A percentile compares a stretch with the other conserved stretches of the same genome.
phyloP scores from a whole-genome alignment of 2,113 vertebrate species.

The Serilophus lunatus region DNA sequence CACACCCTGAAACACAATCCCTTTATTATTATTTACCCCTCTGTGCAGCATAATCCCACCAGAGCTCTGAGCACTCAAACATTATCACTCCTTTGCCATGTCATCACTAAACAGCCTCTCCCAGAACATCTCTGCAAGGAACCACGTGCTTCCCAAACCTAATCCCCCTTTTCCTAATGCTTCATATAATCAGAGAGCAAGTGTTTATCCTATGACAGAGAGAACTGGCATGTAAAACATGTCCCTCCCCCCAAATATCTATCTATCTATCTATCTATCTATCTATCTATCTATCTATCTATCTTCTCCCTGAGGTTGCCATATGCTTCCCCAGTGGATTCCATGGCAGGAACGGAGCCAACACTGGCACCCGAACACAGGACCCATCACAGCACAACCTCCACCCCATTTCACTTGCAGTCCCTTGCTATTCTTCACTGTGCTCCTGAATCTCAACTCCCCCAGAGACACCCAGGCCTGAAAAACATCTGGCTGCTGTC shows the following conservation, averaged over 20 bases:
- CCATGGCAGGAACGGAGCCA: not conserved
- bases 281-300: not conserved
- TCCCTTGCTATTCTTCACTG: not conserved
- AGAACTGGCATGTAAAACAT: conserved; percentile 32
- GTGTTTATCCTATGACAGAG: conserved; percentile 47
- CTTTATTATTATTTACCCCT: not conserved
- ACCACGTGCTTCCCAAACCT: not conserved
- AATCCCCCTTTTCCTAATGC: not conserved
- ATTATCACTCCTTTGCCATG: not conserved
- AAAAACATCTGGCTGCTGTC: not conserved
- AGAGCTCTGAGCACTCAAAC: not conserved
- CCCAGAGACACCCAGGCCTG: not conserved
- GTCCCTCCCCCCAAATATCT: not conserved
- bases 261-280: not conserved
- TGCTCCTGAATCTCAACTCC: not conserved
- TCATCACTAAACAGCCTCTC: rapidly evolving
- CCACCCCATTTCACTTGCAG: not conserved
- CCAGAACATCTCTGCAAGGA: not conserved
- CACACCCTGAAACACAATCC: not conserved
- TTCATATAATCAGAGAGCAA: not conserved
- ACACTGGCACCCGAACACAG: not conserved
- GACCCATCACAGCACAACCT: not conserved
- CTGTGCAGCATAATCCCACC: rapidly evolving
- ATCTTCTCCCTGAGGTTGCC: too few relatives aligned
- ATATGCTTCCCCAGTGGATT: conserved; percentile 29